Evolutionary conservation across 2,113 vertebrate genomes (phyloP), one percentile per base, ranked within the genome.

Genomic region (Oreotrochilus melanogaster): DNA sequence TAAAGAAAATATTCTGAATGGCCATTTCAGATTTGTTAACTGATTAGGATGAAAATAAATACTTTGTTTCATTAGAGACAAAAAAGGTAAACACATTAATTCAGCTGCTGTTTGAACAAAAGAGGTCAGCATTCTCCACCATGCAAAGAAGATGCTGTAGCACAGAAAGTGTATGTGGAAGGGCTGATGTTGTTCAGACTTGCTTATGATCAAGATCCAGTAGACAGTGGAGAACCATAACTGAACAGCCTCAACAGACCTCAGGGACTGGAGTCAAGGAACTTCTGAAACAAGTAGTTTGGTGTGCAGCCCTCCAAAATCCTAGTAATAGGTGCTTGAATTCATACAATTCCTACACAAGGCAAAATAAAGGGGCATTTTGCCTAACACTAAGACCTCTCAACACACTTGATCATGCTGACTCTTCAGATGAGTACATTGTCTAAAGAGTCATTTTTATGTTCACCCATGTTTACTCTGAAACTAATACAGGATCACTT

Each of bases 91-190:
- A 70, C 3, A 18, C 28, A 84, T 18, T n/a, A 80, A 64, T 50
- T 78, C 35, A 82, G 42, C 6, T 87, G 24, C 43, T 73, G 19
- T 22, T 75, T 75, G 42, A 93, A 72, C 15, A 79, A 60, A 82
- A 58, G 28, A 70, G 19, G n/a, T 31, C 50, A 61, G n/a, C 7
- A 7, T 53, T 83, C 70, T 61, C 24, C 31, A 61, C 33, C 56
- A 53, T 0, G 0, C 27, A 71, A 48, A 25, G 28, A 79, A 54
- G 50, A 54, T 35, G 57, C 18, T 69, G 22, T 31, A 83, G 45
- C 28, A 89, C 22, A 83, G 30, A 79, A 86, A n/a, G 11, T 2
- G 4, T 11, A 27, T 0, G 3, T 37, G 61, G 33, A 76, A 89
- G 85, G 8, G n/a, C 1, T 75, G 23, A 53, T 31, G 24, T 3